Base-by-base conservation (phyloP, 1,140 invertebrate genomes). In the Phymorhynchus buccinoides region DNA sequence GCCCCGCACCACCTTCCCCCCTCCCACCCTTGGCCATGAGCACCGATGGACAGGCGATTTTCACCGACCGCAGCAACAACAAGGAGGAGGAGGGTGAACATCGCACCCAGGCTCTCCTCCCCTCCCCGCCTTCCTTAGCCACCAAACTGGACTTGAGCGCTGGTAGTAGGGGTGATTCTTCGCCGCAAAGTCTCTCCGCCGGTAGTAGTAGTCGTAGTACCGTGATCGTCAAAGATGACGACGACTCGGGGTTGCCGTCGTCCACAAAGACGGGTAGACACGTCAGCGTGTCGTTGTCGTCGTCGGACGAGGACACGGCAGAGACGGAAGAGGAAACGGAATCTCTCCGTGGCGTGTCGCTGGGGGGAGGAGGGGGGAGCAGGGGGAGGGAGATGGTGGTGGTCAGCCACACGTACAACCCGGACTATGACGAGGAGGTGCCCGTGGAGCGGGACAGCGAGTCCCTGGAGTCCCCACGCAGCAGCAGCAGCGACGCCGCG, bases 361-460 rank as follows among this genome's bases (percentile, higher is more conserved):
- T n/a, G 87, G 89, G 75, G 87, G 89, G 41, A 90, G 42, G 37
- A 89, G 0, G 90, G 89, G 3, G 85, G 90, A 3, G 90, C 88
- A 86, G 89, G 89, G 62, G 79, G 42, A 44, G 62, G 14, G 32
- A 84, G n/a, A 22, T n/a, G 68, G 44, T 71, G 32, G 66, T 75
- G 82, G 68, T 73, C 39, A 82, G 35, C 27, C 52, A 37, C 4
- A 16, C 52, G 7, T 62, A 56, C 52, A 39, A 82, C 32, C 62
- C 18, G 77, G 86, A 90, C 22, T 91, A 89, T 82, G 91, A 92
- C 84, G 91, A 91, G 81, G 91, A 89, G 32, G 86, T 89, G 71
- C 88, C 89, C 18, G 88, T 90, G 16, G 89, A 90, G 27, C 89
- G 88, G 9, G 90, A 85, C 68, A 27, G 91, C n/a, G 86, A 86